Percentiles rank a stretch among this genome's conserved stretches.
Evolutionary conservation across 2,113 vertebrate species (phyloP).

Genomic region (Caranx melampygus): DNA sequence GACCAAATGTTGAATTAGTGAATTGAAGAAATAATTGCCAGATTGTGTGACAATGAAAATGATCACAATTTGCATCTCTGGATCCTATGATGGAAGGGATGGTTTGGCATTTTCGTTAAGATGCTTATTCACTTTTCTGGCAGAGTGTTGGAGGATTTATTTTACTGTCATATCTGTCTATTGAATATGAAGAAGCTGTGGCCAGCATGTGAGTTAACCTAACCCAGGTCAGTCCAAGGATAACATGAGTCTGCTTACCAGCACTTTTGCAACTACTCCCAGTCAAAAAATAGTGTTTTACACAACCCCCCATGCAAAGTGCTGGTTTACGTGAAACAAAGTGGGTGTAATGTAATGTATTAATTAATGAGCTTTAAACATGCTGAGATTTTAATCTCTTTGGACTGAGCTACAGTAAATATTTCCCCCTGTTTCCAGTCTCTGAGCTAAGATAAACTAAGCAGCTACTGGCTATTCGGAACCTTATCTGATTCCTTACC

Average conservation of each 20-base stretch:
- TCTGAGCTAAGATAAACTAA: neutral
- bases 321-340: no score
- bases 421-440: neutral
- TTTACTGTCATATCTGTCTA: no score
- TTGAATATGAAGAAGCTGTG: neutral
- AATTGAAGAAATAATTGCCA: neutral
- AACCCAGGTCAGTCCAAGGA: neutral
- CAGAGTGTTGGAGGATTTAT: neutral
- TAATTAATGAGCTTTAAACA: neutral
- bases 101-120: neutral
- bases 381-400: neutral
- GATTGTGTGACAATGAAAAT: neutral
- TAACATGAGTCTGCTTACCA: no score
- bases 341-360: neutral
- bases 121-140: neutral
- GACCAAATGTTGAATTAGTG: neutral
- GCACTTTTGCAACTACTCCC: neutral
- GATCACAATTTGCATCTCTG: no score
- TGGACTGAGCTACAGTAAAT: neutral
- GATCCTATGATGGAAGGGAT: neutral
- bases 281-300: no score
- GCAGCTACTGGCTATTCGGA: fast-evolving
- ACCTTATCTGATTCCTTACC: neutral
- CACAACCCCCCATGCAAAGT: no score
- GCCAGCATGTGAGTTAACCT: neutral